Conservation (phyloP, 2,113 vertebrate genomes). For the Ancistrus triradiatus region DNA sequence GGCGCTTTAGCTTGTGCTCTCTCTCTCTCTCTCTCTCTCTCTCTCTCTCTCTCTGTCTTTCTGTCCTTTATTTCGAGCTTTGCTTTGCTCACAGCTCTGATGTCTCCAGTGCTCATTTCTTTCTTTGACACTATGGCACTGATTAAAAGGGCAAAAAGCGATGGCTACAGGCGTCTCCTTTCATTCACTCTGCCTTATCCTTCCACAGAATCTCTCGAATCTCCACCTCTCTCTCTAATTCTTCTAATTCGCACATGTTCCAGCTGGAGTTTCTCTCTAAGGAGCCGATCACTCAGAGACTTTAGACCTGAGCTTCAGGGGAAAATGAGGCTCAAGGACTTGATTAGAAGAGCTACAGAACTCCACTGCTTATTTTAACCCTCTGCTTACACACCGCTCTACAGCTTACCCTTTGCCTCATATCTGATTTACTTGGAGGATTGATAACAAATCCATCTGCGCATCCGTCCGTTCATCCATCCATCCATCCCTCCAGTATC, state of each 20-base stretch:
- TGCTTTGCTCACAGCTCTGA: background rate
- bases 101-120: slow-evolving; percentile 28
- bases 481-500: too few species aligned
- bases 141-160: slow-evolving; percentile 42
- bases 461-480: too few species aligned
- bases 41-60: background rate
- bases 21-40: background rate
- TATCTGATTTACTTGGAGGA: too few species aligned
- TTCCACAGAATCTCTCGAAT: slow-evolving; percentile 7
- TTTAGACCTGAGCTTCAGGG: background rate
- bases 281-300: slow-evolving; percentile 6
- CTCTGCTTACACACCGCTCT: too few species aligned
- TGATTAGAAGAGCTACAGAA: background rate
- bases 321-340: background rate
- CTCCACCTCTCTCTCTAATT: slow-evolving; percentile 2
- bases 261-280: background rate
- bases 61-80: too few species aligned
- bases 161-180: slow-evolving; percentile 25
- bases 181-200: slow-evolving; percentile 26
- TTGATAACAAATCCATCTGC: too few species aligned
- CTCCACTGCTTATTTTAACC: too few species aligned
- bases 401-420: too few species aligned
- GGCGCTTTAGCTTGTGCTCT: background rate
- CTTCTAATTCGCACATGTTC: slow-evolving; percentile 23
- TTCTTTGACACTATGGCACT: slow-evolving; percentile 40